A percentile compares a stretch with the other conserved stretches of the same genome.
These are phyloP conservation scores for Phlogophora meticulosa DNA, from an alignment of 2,888 invertebrate species.

Conservation along the genomic window DNA sequence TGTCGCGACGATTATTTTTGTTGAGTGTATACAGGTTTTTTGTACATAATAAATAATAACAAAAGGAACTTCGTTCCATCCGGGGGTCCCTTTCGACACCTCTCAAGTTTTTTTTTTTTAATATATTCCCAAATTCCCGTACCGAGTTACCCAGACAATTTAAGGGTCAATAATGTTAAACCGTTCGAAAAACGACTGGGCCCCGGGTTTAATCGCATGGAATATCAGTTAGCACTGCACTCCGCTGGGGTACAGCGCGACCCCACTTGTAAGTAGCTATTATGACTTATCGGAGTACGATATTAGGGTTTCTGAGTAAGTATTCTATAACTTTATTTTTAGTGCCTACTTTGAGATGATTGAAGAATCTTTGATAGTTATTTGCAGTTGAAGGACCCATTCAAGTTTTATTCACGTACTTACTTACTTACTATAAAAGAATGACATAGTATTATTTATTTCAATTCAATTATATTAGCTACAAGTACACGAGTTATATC, in stretches of 20 bases:
- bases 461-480: background rate
- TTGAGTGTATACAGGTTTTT: too few species aligned
- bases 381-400: background rate
- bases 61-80: too few species aligned
- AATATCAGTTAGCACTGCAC: conserved; percentile 65
- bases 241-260: conserved; percentile 23
- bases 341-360: conserved; percentile 41
- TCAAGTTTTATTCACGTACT: background rate
- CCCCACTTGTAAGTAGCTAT: conserved; percentile 39
- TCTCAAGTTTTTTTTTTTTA: too few species aligned
- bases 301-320: conserved; percentile 34
- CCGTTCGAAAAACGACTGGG: conserved; percentile 68
- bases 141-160: conserved; percentile 52
- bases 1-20: too few species aligned
- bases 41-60: too few species aligned
- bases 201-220: conserved; percentile 64
- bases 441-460: too few species aligned
- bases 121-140: conserved; percentile 30
- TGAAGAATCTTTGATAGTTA: conserved; percentile 26
- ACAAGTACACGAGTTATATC: too few species aligned
- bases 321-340: conserved; percentile 28
- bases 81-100: too few species aligned
- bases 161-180: conserved; percentile 71
- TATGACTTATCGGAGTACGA: conserved; percentile 36
- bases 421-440: too few species aligned